Base-by-base conservation (phyloP, 2,113 vertebrate species). In the Antechinus stuartii region DNA sequence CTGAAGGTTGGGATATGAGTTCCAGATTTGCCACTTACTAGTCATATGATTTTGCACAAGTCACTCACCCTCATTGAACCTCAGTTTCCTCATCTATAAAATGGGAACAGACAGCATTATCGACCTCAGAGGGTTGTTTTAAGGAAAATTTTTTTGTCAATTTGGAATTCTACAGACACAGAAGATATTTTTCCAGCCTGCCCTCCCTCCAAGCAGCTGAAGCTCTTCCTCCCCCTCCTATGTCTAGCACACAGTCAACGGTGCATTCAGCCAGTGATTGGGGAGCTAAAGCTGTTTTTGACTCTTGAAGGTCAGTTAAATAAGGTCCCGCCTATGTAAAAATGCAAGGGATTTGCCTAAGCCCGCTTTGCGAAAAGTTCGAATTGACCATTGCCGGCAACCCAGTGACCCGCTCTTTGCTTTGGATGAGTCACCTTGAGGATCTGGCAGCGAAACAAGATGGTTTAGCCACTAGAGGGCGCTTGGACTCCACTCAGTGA, bases 401-500 rank as follows among this genome's bases (percentile, higher is more conserved):
- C 68, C n/a, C 68, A 0, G 35, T 84, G 68, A 16, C n/a, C 61
- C 7, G 35, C 35, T 84, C 19, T 84, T 22, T n/a, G 35, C 68
- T 84, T 57, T 84, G 68, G 68, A 42, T 2, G 35, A 76, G 68
- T 84, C n/a, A n/a, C 68, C n/a, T 84, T 42, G 68, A 6, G 42
- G n/a, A 8, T 0, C n/a, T 42, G 68, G 35, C 68, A 22, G 16
- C 68, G 22, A 6, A 16, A n/a, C 35, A 1, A 23, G 68, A 9
- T 8, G 68, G 42, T n/a, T n/a, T 23, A 8, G 95, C 97, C 98
- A 97, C 98, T 98, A 98, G 98, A 98, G 98, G 98, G 98, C 98
- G 97, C 98, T 93, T 97, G 76, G 53, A 96, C 98, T 97, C 98
- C 98, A 98, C 92, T 89, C 92, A 96, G 96, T 93, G 47, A 90